Conservation (phyloP, 2,797 vertebrate genomes). For the Crax fasciolata region DNA sequence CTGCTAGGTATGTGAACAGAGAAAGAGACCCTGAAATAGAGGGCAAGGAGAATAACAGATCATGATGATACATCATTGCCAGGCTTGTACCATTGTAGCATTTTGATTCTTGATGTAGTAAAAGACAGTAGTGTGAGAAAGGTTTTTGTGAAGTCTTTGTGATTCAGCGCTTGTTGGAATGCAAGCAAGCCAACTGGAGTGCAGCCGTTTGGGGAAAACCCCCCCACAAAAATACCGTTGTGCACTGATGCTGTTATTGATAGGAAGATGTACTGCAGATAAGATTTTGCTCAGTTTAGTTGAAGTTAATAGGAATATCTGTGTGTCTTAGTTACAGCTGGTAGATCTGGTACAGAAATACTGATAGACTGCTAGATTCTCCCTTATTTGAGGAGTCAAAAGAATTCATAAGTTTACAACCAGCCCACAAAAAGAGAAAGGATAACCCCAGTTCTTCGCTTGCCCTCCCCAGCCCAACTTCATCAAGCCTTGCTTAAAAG, state of each 20-base stretch:
- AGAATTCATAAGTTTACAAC: neutral
- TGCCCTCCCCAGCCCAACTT: neutral
- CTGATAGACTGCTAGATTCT: neutral
- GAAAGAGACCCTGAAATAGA: neutral
- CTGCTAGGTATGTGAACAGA: neutral
- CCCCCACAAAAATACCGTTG: neutral
- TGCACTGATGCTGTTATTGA: neutral
- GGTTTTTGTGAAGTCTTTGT: neutral
- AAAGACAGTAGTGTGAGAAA: neutral
- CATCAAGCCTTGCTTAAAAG: neutral
- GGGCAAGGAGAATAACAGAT: neutral
- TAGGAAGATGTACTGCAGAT: neutral
- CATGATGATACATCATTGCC: neutral
- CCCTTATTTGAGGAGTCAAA: neutral
- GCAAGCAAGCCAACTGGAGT: neutral
- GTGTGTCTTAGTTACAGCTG: neutral
- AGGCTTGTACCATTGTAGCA: neutral
- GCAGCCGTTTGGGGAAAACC: neutral
- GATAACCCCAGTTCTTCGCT: neutral
- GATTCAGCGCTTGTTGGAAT: neutral
- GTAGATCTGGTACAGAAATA: neutral
- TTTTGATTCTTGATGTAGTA: neutral
- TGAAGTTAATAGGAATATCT: neutral
- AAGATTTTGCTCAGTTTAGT: neutral
- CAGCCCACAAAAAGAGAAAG: neutral